Evolutionary conservation across 2,888 invertebrate species (phyloP).

Genomic region (Yponomeuta malinellus): DNA sequence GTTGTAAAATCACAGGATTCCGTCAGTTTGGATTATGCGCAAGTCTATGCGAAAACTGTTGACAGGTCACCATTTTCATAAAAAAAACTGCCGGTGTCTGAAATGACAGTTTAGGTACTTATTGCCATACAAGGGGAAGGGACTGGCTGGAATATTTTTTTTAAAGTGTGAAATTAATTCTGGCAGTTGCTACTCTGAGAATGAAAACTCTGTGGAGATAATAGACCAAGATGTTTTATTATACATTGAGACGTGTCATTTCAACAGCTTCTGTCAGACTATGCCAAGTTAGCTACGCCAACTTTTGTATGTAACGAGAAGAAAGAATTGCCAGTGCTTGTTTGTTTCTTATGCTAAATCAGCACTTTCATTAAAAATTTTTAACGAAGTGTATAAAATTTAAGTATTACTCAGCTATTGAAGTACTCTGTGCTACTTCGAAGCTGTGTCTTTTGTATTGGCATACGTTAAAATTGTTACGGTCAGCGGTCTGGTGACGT

Average conservation of each 20-base stretch:
- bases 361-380: background rate
- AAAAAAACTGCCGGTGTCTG: no score
- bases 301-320: background rate
- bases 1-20: background rate
- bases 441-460: background rate
- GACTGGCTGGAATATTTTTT: no score
- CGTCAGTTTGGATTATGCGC: conserved; percentile 7
- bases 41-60: background rate
- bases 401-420: background rate
- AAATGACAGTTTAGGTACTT: no score
- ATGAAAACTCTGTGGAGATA: no score
- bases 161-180: no score
- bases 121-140: no score
- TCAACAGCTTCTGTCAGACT: background rate
- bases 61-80: background rate
- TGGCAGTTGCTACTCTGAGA: no score
- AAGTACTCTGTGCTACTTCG: background rate
- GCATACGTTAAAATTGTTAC: background rate
- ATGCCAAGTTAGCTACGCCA: background rate
- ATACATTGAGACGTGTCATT: no score
- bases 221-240: no score
- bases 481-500: background rate
- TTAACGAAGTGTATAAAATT: background rate
- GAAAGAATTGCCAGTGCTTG: no score
- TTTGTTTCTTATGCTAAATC: background rate